Percentiles rank a stretch among this genome's conserved stretches.
Conservation (phyloP, 2,888 invertebrate genomes). For the Drosophila koepferae region DNA sequence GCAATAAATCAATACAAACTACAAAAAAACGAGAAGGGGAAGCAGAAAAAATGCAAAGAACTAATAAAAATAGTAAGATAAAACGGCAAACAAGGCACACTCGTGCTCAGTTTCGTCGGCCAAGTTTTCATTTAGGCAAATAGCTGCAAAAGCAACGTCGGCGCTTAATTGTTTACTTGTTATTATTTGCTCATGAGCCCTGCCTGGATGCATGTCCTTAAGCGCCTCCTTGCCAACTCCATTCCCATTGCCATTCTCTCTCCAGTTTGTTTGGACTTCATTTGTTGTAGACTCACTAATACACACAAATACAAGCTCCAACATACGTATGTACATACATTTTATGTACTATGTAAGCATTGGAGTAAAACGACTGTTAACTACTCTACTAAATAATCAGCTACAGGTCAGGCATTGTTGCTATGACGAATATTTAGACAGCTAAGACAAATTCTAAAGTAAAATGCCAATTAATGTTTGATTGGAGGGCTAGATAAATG, state of each 20-base stretch:
- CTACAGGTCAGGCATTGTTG: not conserved
- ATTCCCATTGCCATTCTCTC: not conserved
- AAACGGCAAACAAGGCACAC: not conserved
- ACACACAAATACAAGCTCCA: constrained; percentile 1
- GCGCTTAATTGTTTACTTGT: constrained; percentile 47
- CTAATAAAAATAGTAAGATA: constrained; percentile 13
- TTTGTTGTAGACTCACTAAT: constrained; percentile 19
- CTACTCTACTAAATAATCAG: not conserved
- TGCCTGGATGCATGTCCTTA: constrained; percentile 43
- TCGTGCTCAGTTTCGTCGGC: not conserved
- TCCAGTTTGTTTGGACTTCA: constrained; percentile 25
- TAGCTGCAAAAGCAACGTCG: constrained; percentile 14
- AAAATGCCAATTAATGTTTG: too few relatives aligned
- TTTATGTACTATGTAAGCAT: constrained; percentile 9
- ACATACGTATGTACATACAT: not conserved
- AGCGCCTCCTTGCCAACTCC: constrained; percentile 5
- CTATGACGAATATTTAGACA: not conserved
- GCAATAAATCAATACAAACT: constrained; percentile 68
- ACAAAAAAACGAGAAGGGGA: not conserved
- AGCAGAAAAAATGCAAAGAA: not conserved
- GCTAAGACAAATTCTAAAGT: too few relatives aligned
- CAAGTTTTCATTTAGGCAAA: constrained; percentile 21
- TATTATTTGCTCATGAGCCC: constrained; percentile 50
- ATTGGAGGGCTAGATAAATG: not conserved
- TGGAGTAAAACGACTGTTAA: constrained; percentile 5